Evolutionary conservation across 2,797 vertebrate genomes (phyloP).

Genomic region (Esox masquinongy): DNA sequence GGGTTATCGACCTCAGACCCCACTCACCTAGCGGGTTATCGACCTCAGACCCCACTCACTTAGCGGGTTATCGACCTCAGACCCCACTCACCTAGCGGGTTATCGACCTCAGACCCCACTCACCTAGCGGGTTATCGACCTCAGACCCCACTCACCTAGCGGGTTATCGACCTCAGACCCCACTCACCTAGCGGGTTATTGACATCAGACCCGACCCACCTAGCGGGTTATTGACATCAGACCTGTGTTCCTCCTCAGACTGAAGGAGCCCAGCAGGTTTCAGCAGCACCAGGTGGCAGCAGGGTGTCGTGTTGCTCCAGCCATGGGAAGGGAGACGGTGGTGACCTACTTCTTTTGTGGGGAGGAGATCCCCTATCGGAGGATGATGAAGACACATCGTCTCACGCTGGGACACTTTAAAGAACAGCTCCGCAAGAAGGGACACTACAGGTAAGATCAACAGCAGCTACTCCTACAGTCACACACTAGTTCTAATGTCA

Average conservation of each 20-base stretch:
- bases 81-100: too few relatives aligned
- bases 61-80: too few relatives aligned
- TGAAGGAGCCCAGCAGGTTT: slow-evolving; percentile 79
- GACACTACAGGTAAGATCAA: slow-evolving; percentile 89
- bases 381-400: slow-evolving; percentile 93
- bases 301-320: slow-evolving; percentile 10
- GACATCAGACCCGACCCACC: too few relatives aligned
- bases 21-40: too few relatives aligned
- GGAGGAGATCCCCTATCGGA: slow-evolving; percentile 96
- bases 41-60: too few relatives aligned
- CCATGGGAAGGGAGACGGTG: slow-evolving; percentile 56
- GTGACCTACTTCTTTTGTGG: slow-evolving; percentile 99
- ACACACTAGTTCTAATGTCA: background rate
- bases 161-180: too few relatives aligned
- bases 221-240: too few relatives aligned
- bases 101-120: too few relatives aligned
- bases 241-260: slow-evolving; percentile 10
- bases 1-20: too few relatives aligned
- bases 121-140: too few relatives aligned
- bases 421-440: slow-evolving; percentile 98
- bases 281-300: slow-evolving; percentile 47
- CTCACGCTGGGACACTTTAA: slow-evolving; percentile 97
- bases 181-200: too few relatives aligned
- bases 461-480: background rate
- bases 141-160: too few relatives aligned